Evolutionary conservation across 2,888 invertebrate species (phyloP), one percentile per base, ranked within the genome.

Genomic region (Ornithoptera priamus): DNA sequence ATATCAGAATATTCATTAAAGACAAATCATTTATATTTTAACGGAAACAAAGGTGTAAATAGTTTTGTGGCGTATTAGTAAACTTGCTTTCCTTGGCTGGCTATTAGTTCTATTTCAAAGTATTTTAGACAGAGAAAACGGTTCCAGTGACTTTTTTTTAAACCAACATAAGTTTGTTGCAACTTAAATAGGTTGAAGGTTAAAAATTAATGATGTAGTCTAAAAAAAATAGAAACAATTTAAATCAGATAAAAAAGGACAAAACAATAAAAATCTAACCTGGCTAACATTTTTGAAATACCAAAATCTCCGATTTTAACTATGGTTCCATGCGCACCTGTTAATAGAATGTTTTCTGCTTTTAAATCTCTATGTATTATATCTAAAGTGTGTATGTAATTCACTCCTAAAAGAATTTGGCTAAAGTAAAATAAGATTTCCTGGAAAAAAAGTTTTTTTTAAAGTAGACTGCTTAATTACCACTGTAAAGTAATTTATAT

Each of bases 281-380:
- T 95, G 63, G 90, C 86, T 67, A 96, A 86, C 80, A 95, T 94
- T 91, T 96, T 97, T 0, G 97, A 97, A 75, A 97, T 96, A 30
- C 97, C 97, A 86, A 97, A 97, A 81, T 97, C 97, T 0, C 96
- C 96, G 75, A 97, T 96, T 89, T 97, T 97, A 1, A 97, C 93
- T 15, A 96, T 87, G 72, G 95, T 92, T 4, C 94, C 94, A 75
- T 94, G 90, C 74, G 93, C 92, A 65, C 97, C 96, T 63, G 96
- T 94, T 70, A 96, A 84, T 75, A 97, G 94, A 74, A 97, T 96
- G 84, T 97, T 97, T 85, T 96, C 96, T 10, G 97, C 95, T 87
- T 96, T 97, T 71, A 97, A 90, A 86, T 97, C 97, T 77, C 97
- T 91, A 82, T 97, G 97, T 65, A 97, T 94, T 69, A 97, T 95